Percentiles rank a stretch among this genome's conserved stretches.
Evolutionary conservation across 2,113 vertebrate genomes (phyloP).

Genomic region (Heterotilapia buettikoferi): DNA sequence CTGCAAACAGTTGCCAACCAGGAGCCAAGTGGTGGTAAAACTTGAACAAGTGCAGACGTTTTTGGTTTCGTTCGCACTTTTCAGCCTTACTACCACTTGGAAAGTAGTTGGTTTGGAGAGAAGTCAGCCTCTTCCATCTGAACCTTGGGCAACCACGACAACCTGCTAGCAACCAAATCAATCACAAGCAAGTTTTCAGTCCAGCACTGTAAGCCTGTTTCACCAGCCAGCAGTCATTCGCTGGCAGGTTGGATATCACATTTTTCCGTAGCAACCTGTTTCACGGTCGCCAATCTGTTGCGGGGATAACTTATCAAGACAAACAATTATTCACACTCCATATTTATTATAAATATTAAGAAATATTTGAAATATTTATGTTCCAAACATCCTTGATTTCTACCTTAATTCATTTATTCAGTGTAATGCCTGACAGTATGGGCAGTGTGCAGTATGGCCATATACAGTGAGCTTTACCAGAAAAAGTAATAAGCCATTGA

Average conservation of each 20-base stretch:
- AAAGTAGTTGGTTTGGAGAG: background rate
- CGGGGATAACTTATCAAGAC: background rate
- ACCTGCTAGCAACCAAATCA: background rate
- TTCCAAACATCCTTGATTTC: background rate
- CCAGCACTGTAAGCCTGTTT: background rate
- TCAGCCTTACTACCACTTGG: background rate
- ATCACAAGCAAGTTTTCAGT: background rate
- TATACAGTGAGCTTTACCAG: background rate
- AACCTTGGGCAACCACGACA: background rate
- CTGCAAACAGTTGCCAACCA: background rate
- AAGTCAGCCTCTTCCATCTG: background rate
- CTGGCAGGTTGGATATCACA: background rate
- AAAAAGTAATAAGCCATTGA: background rate
- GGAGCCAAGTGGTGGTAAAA: background rate
- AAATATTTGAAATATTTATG: background rate
- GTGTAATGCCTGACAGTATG: background rate
- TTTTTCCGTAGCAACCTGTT: background rate
- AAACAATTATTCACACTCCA: background rate
- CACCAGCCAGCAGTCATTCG: background rate
- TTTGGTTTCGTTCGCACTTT: background rate
- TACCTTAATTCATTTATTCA: background rate
- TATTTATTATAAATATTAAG: background rate
- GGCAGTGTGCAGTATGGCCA: background rate
- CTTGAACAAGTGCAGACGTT: background rate
- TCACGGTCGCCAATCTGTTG: background rate